These are phyloP conservation scores for Dendroctonus ponderosae DNA, from an alignment of 1,140 invertebrate species.

Conservation along the genomic window DNA sequence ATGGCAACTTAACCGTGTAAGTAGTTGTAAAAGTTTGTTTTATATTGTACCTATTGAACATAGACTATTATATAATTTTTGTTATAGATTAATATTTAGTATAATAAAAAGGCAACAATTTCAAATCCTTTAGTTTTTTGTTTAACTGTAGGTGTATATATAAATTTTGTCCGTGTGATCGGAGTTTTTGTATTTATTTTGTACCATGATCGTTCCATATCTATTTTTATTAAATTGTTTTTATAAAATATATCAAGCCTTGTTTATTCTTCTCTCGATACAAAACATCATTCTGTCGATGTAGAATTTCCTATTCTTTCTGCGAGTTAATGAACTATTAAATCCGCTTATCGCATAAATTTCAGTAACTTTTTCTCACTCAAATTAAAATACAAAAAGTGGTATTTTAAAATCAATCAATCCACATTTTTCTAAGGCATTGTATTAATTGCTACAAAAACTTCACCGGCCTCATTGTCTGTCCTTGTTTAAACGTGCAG, in stretches of 20 bases:
- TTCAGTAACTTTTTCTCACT: too few relatives aligned
- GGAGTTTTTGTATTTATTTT: conserved; percentile 44
- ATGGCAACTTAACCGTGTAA: conserved; percentile 37
- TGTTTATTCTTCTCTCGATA: conserved; percentile 9
- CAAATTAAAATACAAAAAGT: too few relatives aligned
- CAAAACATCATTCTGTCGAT: too few relatives aligned
- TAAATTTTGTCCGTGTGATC: conserved; percentile 31
- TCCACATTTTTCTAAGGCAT: too few relatives aligned
- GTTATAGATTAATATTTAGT: conserved; percentile 52
- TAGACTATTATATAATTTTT: conserved; percentile 49
- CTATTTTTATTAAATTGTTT: conserved; percentile 46
- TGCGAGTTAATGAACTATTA: too few relatives aligned
- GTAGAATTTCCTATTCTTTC: too few relatives aligned
- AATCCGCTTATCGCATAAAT: too few relatives aligned
- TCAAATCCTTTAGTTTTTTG: conserved; percentile 43
- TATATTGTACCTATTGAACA: conserved; percentile 45
- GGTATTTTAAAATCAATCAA: too few relatives aligned
- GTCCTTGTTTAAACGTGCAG: too few relatives aligned
- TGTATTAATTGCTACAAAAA: too few relatives aligned
- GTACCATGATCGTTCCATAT: conserved; percentile 43
- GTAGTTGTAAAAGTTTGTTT: conserved; percentile 51
- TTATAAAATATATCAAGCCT: conserved; percentile 30
- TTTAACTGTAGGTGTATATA: conserved; percentile 37
- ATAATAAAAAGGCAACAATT: conserved; percentile 41
- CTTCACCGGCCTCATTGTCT: too few relatives aligned